Conservation (phyloP, 2,888 invertebrate genomes). For the Rhingia rostrata region DNA sequence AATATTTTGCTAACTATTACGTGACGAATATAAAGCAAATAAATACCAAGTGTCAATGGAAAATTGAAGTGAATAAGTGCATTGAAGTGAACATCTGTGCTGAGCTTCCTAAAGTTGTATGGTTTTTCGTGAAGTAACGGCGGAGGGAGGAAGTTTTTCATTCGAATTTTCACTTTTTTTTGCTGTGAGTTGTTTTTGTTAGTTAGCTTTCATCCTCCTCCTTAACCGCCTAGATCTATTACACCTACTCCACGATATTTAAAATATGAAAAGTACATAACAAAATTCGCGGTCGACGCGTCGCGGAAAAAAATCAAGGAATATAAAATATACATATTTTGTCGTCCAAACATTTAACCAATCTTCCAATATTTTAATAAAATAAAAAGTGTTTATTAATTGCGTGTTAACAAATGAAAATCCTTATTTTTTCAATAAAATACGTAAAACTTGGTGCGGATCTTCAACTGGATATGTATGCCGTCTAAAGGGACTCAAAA, state of each 20-base stretch:
- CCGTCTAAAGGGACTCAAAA: conserved; percentile 25
- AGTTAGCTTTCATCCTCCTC: conserved; percentile 38
- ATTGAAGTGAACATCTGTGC: conserved; percentile 62
- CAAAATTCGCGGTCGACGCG: conserved; percentile 29
- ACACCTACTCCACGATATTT: conserved; percentile 15
- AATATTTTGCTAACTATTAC: conserved; percentile 45
- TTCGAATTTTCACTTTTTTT: conserved; percentile 15
- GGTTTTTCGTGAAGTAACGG: conserved; percentile 30
- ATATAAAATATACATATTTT: conserved; percentile 15
- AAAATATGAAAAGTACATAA: conserved; percentile 23
- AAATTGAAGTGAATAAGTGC: conserved; percentile 34
- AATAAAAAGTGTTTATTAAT: conserved; percentile 48
- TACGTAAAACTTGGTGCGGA: conserved; percentile 68
- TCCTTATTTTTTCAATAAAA: conserved; percentile 38
- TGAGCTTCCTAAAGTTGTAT: conserved; percentile 26
- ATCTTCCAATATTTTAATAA: neutral
- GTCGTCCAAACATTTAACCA: neutral
- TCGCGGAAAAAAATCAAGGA: conserved; percentile 43
- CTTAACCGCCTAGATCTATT: conserved; percentile 40
- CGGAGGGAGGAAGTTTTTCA: conserved; percentile 53
- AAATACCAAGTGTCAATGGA: conserved; percentile 7
- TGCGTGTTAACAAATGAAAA: conserved; percentile 37
- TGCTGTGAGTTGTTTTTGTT: conserved; percentile 50
- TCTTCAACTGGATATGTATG: conserved; percentile 34
- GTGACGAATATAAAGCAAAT: conserved; percentile 34